A percentile compares a stretch with the other conserved stretches of the same genome.
Conservation (phyloP, 2,113 vertebrate species). For the Bubo bubo region DNA sequence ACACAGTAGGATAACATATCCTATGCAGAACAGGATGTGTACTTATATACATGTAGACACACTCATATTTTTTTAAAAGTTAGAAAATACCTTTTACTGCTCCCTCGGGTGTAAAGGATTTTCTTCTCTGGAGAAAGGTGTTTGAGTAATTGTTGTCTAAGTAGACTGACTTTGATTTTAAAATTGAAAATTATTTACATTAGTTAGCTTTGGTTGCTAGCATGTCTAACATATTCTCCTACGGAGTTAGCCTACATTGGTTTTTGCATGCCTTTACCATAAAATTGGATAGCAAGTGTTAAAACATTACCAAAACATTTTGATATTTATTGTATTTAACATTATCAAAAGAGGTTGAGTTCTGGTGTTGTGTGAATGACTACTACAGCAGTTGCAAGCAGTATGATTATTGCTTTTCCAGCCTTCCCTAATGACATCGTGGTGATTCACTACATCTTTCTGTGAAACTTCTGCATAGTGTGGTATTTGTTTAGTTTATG, state of each 20-base stretch:
- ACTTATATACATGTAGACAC: neutral
- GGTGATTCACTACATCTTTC: neutral
- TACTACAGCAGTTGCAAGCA: neutral
- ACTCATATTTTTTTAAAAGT: neutral
- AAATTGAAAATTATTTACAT: neutral
- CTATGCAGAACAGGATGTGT: neutral
- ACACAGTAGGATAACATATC: accelerated
- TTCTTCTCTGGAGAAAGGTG: neutral
- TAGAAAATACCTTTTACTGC: neutral
- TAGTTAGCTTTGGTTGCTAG: neutral
- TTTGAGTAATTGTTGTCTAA: neutral
- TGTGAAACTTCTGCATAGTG: neutral
- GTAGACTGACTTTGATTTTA: neutral
- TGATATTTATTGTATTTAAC: neutral
- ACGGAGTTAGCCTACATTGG: neutral
- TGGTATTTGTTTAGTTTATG: neutral
- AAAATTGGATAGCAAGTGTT: neutral
- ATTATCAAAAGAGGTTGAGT: neutral
- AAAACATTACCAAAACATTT: neutral
- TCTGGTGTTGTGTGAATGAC: neutral
- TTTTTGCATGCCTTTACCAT: neutral
- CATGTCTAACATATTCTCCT: neutral
- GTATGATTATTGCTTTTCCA: neutral
- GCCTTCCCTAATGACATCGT: neutral
- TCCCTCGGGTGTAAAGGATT: neutral